A percentile compares a stretch with the other conserved stretches of the same genome.
Conservation (phyloP, 1,140 invertebrate genomes). For the Drosophila pallidifrons region DNA sequence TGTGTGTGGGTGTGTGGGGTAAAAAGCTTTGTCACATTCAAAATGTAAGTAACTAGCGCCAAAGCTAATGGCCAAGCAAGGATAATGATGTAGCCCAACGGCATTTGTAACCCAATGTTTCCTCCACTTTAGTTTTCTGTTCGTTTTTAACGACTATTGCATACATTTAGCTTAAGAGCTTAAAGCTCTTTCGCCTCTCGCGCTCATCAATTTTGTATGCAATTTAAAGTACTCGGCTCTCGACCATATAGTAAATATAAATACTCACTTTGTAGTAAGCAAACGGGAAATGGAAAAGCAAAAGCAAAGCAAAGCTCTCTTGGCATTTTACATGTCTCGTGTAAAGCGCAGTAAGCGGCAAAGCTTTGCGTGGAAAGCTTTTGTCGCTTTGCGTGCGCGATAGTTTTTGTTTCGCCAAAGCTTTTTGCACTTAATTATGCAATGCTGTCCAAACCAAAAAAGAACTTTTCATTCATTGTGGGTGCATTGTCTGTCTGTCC, state of each 20-base stretch:
- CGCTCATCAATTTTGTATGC: conserved; percentile 47
- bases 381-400: not conserved
- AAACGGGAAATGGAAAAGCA: too few species aligned
- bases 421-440: conserved; percentile 70
- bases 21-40: conserved; percentile 40
- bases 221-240: conserved; percentile 45
- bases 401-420: conserved; percentile 44
- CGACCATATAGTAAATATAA: conserved; percentile 40
- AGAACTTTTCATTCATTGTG: conserved; percentile 57
- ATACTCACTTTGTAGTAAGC: conserved; percentile 16
- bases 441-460: conserved; percentile 23
- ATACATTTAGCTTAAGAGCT: conserved; percentile 44
- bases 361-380: conserved; percentile 14
- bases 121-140: not conserved
- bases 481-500: not conserved
- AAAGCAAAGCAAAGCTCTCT: conserved; percentile 5
- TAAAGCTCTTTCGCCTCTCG: conserved; percentile 28
- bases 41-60: conserved; percentile 31
- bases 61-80: conserved; percentile 39
- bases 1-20: conserved; percentile 11
- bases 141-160: conserved; percentile 22
- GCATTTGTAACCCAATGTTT: conserved; percentile 14
- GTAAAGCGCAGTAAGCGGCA: not conserved
- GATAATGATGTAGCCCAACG: conserved; percentile 20
- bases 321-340: not conserved